Base-by-base conservation (phyloP, 2,797 vertebrate species). In the Rhadinocentrus ornatus region DNA sequence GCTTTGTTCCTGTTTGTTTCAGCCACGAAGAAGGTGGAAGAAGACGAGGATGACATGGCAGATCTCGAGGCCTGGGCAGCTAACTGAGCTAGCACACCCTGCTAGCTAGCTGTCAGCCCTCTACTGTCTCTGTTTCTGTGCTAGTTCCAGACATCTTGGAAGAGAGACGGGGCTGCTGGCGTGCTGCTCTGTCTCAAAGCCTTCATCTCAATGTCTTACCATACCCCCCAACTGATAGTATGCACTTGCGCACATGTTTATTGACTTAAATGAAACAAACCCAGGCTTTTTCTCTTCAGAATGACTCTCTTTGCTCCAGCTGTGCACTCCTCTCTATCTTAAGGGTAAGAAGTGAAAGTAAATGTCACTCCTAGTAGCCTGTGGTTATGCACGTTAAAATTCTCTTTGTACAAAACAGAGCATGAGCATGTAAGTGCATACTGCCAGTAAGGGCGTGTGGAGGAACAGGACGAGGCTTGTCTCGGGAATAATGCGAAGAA, bases 21-120 rank as follows among this genome's bases (percentile, higher is more conserved):
- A 97, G 96, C 86, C 90, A 97, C 96, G 93, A 98, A 97, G 93
- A 96, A 96, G 95, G 94, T 95, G 86, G 97, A 98, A 62, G 98
- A 98, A 75, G 97, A 98, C 27, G 96, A 96, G 31, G 96, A 97
- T 0, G 97, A 97, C 65, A 96, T 99, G 96, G 96, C 96, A 77
- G 97, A 98, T 73, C 92, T 99, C 63, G 96, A 97, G 89, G 93
- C 91, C 75, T 99, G 97, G 97, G 97, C 96, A 0, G 80, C 89
- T 73, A 89, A 86, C 78, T 93, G 87, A 90, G 71, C 59, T 64
- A 44, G 71, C 66, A 18, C 8, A 46, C 59, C 66, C 66, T 37
- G 74, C 71, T 78, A 52, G 86, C 74, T 57, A 27, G 69, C 88
- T 46, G 31, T 62, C 6, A 39, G 62, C 66, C 62, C 64, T 55